Base-by-base conservation (phyloP, 2,888 invertebrate species). In the Orthonychiurus folsomi region DNA sequence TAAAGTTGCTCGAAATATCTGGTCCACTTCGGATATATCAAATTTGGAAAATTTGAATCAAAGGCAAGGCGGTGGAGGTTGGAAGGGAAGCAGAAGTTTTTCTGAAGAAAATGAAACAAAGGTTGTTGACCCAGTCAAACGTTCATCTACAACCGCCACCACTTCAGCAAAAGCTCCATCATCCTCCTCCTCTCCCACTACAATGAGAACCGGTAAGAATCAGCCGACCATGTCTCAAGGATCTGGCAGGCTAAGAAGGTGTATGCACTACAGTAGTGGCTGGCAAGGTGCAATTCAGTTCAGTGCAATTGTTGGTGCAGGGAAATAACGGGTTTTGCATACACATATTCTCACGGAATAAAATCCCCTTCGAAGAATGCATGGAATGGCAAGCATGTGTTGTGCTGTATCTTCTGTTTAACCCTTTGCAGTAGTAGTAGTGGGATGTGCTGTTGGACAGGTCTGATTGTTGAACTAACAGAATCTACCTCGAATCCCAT, bases 1-100 rank as follows among this genome's bases (percentile, higher is more conserved):
- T n/a, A 72, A 72, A 67, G 67, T 72, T 20, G 69, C 69, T 48
- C 66, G 69, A 56, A 70, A 67, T 58, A 65, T 69, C 50, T 65
- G 65, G 65, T 65, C 65, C 1, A 65, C 62, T 55, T 63, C 62
- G 9, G 57, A 57, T 23, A 3, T 57, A 52, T 52, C 52, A 12
- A 20, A 52, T 21, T 23, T 52, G 21, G 15, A 5, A 9, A 37
- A 15, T 37, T 5, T 5, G 37, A 37, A 15, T 15, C 9, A 15
- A 15, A 37, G 9, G 15, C 5, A 5, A 15, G 15, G 37, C 15
- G 9, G 15, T 15, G 9, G 15, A 5, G 9, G 15, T 15, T 37
- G 37, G 37, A n/a, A n/a, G n/a, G n/a, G n/a, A n/a, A 15, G 37
- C 5, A 37, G 37, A 15, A 37, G 37, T 37, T 37, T 37, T 37